Evolutionary conservation across 64 coral and sea anemone genomes (phyloP).

Genomic region (Dendrophyllia cribrosa): DNA sequence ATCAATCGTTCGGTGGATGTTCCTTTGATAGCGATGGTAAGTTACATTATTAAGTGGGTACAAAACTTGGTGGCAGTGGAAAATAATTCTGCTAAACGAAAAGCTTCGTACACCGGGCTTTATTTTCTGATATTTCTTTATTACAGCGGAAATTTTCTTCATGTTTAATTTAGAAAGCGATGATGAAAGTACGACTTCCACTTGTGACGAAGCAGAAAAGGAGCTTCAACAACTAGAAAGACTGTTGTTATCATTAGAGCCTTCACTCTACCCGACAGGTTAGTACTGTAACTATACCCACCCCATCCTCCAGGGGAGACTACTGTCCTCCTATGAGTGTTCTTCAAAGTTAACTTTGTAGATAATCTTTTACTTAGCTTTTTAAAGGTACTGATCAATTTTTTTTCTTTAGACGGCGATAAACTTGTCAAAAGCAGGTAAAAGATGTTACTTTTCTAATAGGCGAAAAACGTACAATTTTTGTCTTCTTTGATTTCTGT

Average conservation of each 20-base stretch:
- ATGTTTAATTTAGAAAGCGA: slow-evolving; percentile 37
- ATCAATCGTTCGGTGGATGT: slow-evolving; percentile 40
- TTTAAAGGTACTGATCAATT: background rate
- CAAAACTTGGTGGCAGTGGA: too few species aligned
- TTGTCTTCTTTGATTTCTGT: background rate
- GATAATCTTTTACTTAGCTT: background rate
- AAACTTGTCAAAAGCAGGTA: background rate
- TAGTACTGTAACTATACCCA: background rate
- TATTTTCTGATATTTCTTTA: too few species aligned
- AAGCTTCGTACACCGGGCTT: too few species aligned
- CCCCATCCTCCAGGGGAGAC: background rate
- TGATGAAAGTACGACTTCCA: slow-evolving; percentile 24
- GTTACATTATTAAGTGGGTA: background rate
- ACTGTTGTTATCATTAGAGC: slow-evolving; percentile 71
- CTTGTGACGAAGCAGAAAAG: slow-evolving; percentile 64
- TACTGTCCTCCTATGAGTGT: background rate
- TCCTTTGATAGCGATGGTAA: slow-evolving; percentile 83
- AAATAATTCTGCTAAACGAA: too few species aligned
- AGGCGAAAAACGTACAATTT: background rate
- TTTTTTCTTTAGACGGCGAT: background rate
- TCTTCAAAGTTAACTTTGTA: too few species aligned
- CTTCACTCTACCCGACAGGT: slow-evolving; percentile 66
- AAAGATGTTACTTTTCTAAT: background rate
- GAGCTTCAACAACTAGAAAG: slow-evolving; percentile 80
- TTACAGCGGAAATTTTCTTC: too few species aligned